Percentiles rank a stretch among this genome's conserved stretches.
Conservation (phyloP, 2,113 vertebrate genomes). For the Myrmecobius fasciatus region DNA sequence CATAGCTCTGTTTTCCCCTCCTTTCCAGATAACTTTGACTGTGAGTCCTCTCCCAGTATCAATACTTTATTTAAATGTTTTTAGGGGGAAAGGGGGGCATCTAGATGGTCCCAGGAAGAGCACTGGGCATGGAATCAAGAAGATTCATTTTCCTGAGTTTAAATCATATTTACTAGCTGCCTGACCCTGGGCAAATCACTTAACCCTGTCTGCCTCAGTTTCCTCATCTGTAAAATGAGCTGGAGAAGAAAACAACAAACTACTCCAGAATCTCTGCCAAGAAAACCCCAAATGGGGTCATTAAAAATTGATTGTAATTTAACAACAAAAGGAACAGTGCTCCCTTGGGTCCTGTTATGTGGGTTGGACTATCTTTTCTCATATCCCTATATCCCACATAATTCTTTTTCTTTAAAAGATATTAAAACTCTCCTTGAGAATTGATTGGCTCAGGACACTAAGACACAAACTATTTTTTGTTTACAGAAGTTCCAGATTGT, state of each 20-base stretch:
- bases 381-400: neutral
- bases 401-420: neutral
- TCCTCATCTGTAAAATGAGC: neutral
- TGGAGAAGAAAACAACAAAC: neutral
- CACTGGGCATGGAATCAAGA: too few relatives aligned
- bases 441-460: neutral
- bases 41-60: neutral
- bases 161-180: neutral
- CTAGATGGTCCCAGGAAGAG: too few relatives aligned
- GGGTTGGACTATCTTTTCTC: neutral
- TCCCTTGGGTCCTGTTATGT: neutral
- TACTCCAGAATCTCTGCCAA: neutral
- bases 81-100: neutral
- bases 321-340: neutral
- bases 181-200: neutral
- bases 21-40: neutral
- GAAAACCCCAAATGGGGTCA: neutral
- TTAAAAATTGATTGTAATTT: neutral
- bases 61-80: neutral
- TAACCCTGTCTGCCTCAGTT: neutral
- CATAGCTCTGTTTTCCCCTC: neutral
- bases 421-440: neutral
- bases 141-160: neutral
- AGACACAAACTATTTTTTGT: neutral
- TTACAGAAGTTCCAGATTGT: neutral